phyloP scores from a whole-genome alignment of 2,888 invertebrate species.

The Oligia fasciuncula region DNA sequence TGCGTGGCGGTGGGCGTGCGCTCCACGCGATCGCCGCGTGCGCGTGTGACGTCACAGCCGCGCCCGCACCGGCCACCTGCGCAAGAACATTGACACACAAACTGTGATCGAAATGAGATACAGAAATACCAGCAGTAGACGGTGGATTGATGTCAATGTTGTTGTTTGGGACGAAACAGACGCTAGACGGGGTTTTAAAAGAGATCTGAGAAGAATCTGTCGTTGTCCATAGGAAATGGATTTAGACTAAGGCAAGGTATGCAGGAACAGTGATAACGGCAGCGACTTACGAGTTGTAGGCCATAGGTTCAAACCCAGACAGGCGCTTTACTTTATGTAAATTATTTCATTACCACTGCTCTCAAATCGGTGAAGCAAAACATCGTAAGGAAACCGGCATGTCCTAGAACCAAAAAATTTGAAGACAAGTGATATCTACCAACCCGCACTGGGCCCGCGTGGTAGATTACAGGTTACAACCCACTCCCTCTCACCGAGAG shows the following conservation, averaged over 20 bases:
- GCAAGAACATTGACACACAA: constrained; percentile 68
- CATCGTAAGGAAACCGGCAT: no score
- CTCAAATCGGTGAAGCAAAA: no score
- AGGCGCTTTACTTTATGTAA: no score
- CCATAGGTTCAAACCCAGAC: no score
- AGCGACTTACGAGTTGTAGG: no score
- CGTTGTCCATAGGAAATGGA: not conserved
- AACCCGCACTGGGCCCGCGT: no score
- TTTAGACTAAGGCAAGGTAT: not conserved
- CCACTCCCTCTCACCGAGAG: no score
- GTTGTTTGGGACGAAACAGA: constrained; percentile 3
- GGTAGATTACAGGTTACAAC: no score
- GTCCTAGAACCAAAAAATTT: no score
- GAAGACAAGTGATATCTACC: no score
- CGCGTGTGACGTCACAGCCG: constrained; percentile 67
- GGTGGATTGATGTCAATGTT: constrained; percentile 20
- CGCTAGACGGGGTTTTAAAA: not conserved
- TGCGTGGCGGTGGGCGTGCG: constrained; percentile 64
- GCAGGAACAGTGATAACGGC: not conserved
- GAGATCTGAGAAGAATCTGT: constrained; percentile 8
- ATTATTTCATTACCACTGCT: no score
- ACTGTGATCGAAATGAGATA: constrained; percentile 42
- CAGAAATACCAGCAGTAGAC: constrained; percentile 25
- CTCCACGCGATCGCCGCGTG: constrained; percentile 65
- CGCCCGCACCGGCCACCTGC: constrained; percentile 64